A percentile compares a stretch with the other conserved stretches of the same genome.
These are phyloP conservation scores for Timema cristinae DNA, from an alignment of 2,888 invertebrate species.

Conservation along the genomic window DNA sequence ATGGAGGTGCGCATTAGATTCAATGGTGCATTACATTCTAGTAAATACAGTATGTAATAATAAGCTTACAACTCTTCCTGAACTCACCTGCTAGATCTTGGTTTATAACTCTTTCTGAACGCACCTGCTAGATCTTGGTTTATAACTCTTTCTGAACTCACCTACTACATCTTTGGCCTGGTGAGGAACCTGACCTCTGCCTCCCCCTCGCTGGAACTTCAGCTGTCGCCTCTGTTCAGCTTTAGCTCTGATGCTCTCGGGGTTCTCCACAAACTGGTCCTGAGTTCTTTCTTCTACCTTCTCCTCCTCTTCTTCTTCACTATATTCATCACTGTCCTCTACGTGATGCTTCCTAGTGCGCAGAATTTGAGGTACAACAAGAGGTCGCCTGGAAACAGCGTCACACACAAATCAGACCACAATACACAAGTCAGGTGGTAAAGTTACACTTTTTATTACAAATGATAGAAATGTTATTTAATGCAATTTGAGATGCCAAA, in stretches of 20 bases:
- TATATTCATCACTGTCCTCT: constrained; percentile 42
- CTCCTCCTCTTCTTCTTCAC: constrained; percentile 34
- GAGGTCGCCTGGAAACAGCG: constrained; percentile 32
- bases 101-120: no score
- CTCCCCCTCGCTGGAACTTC: constrained; percentile 35
- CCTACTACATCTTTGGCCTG: constrained; percentile 39
- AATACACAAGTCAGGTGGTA: no score
- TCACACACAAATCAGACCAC: no score
- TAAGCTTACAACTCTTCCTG: no score
- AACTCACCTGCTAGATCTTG: no score
- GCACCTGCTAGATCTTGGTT: no score
- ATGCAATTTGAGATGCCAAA: no score
- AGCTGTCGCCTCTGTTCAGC: constrained; percentile 51
- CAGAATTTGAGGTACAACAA: constrained; percentile 42
- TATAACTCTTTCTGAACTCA: constrained; percentile 26
- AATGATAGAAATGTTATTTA: no score
- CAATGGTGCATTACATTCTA: no score
- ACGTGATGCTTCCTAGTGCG: constrained; percentile 37
- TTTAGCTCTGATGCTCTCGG: constrained; percentile 65
- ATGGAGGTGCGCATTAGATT: no score
- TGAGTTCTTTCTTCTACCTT: constrained; percentile 17
- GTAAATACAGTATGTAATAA: no score
- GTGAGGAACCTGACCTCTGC: constrained; percentile 25
- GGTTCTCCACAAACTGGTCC: constrained; percentile 53
- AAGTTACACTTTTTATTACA: no score